Evolutionary conservation across 2,888 invertebrate species (phyloP), one percentile per base, ranked within the genome.

Genomic region (Napeogenes sylphis): DNA sequence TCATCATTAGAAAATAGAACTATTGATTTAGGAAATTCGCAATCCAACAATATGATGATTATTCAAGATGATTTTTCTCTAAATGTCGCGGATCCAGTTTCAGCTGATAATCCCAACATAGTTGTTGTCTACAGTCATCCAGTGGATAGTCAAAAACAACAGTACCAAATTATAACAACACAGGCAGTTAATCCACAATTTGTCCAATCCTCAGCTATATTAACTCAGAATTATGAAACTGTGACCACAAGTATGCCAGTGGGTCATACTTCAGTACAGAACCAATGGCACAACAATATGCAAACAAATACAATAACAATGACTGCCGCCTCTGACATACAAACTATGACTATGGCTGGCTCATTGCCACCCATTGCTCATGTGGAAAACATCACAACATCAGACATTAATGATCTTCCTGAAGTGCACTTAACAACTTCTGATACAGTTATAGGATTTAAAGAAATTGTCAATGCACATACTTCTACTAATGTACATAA

Each of bases 91-190:
- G 87, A 91, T 70, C 76, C 87, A 45, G 87, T 90, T 60, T 70
- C 86, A 47, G 73, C 80, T 62, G 91, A 92, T 66, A 92, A 92
- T 78, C 91, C 92, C 2, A 93, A 93, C 71, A 93, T 93, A 75
- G 93, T 93, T 13, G 93, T 93, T 56, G 88, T 93, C 21, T 93
- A 93, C 71, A 93, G 93, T 77, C 92, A 93, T 75, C 91, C 92
- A 54, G 87, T 92, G 45, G 90, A 91, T 73, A 91, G 91, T 62
- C 87, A 90, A 76, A 90, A 86, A 73, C 92, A 92, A 70, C 92
- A 92, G 73, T 93, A 85, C 71, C 79, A 92, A 86, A 75, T 90
- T 47, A 77, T 88, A 56, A 81, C 85, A 58, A 78, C 86, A 66
- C 83, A 85, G 73, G 82, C 78, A 56, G 75, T 88, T 66, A 84